Evolutionary conservation across 2,113 vertebrate genomes (phyloP).

Genomic region (Halcyon malimbica): DNA sequence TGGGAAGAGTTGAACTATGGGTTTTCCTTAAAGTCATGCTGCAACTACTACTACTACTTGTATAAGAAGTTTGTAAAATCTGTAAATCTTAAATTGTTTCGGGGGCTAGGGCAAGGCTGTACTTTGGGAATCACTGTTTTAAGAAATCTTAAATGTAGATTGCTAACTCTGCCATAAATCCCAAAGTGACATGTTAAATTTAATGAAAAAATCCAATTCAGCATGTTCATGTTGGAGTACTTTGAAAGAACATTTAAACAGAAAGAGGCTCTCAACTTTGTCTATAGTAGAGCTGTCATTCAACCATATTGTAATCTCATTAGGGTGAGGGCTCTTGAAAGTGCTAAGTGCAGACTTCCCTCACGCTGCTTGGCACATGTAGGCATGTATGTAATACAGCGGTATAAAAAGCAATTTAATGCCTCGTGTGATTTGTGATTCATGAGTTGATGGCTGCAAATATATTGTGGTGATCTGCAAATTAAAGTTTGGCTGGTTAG

Average conservation of each 20-base stretch:
- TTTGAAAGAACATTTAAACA: constrained; percentile 25
- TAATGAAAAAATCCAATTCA: constrained; percentile 29
- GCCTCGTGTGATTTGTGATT: constrained; percentile 37
- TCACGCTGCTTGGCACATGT: constrained; percentile 13
- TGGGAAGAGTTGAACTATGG: not conserved
- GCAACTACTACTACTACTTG: not conserved
- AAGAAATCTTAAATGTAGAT: constrained; percentile 11
- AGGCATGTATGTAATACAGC: not conserved
- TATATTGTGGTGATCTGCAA: constrained; percentile 18
- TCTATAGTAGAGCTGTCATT: constrained; percentile 1
- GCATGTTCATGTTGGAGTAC: constrained; percentile 1
- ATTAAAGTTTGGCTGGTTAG: constrained; percentile 11
- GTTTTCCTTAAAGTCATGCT: not conserved
- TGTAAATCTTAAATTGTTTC: not conserved
- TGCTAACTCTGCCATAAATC: constrained; percentile 15
- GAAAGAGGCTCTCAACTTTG: constrained; percentile 6
- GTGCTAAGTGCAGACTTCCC: constrained; percentile 34
- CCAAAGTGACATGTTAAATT: constrained; percentile 11
- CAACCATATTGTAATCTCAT: constrained; percentile 26
- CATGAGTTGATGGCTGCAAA: not conserved
- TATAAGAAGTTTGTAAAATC: not conserved
- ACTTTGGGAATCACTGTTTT: not conserved
- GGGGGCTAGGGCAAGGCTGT: not conserved
- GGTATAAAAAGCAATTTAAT: constrained; percentile 53
- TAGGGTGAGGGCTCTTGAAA: constrained; percentile 37